Evolutionary conservation across 2,888 invertebrate species (phyloP).

Genomic region (Dryobotodes eremita): DNA sequence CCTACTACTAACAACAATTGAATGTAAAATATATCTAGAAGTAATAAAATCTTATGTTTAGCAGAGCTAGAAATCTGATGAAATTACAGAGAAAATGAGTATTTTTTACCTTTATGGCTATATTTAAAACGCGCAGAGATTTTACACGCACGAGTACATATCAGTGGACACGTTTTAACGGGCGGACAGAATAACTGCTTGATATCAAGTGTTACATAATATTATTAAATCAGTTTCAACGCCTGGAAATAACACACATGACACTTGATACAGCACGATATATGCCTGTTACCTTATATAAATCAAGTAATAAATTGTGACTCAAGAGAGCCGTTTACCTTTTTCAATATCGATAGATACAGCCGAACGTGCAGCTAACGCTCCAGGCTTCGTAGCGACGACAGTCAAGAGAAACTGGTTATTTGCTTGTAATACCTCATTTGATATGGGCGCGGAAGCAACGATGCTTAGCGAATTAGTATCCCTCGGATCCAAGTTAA

Average conservation of each 20-base stretch:
- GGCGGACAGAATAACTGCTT: background rate
- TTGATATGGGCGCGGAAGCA: constrained; percentile 6
- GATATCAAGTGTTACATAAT: background rate
- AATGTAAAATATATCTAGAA: background rate
- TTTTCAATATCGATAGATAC: constrained; percentile 55
- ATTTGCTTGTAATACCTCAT: constrained; percentile 66
- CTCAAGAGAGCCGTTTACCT: constrained; percentile 51
- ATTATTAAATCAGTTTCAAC: background rate
- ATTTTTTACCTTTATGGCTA: background rate
- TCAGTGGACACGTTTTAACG: background rate
- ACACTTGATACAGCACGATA: background rate
- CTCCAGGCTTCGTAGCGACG: constrained; percentile 66
- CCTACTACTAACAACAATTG: background rate
- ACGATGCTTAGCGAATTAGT: constrained; percentile 11
- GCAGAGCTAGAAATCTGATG: background rate
- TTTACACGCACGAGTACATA: background rate
- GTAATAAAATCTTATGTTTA: background rate
- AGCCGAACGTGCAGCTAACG: constrained; percentile 65
- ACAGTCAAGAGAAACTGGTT: constrained; percentile 70
- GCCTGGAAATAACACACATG: background rate
- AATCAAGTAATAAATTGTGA: background rate
- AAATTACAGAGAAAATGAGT: background rate
- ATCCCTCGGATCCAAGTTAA: background rate
- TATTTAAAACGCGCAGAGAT: background rate
- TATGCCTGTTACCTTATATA: background rate